Base-by-base conservation (phyloP, 2,888 invertebrate genomes). In the Athripsodes cinereus region DNA sequence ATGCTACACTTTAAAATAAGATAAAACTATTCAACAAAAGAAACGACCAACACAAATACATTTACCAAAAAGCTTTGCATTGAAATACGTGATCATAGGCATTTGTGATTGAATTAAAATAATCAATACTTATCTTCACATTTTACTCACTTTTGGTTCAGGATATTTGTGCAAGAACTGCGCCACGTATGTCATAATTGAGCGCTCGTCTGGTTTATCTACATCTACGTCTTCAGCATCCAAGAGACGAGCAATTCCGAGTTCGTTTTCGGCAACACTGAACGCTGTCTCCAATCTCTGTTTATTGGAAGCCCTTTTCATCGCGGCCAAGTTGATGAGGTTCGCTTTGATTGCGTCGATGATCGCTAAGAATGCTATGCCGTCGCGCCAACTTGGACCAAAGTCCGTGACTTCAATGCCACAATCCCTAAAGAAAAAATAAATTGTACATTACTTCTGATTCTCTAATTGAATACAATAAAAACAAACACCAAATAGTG, bases 101-200 rank as follows among this genome's bases (percentile, higher is more conserved):
- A n/a, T n/a, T n/a, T n/a, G n/a, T n/a, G n/a, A n/a, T n/a, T n/a
- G n/a, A n/a, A n/a, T 26, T 10, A 10, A 26, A 26, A 26, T 3
- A 10, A 19, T 10, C 6, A 47, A 47, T 47, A 47, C 10, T 47
- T n/a, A 47, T 47, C 10, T 20, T 8, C 6, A 19, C 6, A 22
- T 19, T 6, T 34, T 40, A 62, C 67, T 69, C 64, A 83, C 84
- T 75, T 86, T 89, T 53, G 92, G 90, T 78, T 92, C 92, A 50
- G 92, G 92, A 76, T 92, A 92, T 77, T 95, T 94, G 73, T 96
- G 95, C 70, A 97, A 81, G 76, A 97, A 97, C 79, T 97, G 96
- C 44, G 97, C 96, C 62, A 97, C 96, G 73, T 97, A 97, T 26
- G 97, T 97, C 96, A 97, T 97, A 67, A 97, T 93, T 62, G 95